Base-by-base conservation (phyloP, 92 coral and sea anemone species). In the Blastomussa wellsi region DNA sequence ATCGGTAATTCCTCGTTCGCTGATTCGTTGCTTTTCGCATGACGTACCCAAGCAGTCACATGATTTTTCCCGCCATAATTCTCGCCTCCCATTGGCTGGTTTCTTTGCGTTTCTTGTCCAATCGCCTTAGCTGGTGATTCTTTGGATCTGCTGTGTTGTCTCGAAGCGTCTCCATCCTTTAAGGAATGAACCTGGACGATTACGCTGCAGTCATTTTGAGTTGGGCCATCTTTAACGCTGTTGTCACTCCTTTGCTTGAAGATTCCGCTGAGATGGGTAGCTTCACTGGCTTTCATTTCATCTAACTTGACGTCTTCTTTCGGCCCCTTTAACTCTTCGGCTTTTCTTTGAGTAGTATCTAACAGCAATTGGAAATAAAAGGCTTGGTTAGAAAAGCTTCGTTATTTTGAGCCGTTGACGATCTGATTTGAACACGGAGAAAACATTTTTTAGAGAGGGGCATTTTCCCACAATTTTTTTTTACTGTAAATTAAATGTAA, bases 1-100 rank as follows among this genome's bases (percentile, higher is more conserved):
- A 80, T 77, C 69, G 74, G 59, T 11, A 74, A 77, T n/a, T 84
- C 80, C 42, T 73, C 83, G 68, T 79, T 82, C 38, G 49, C 36
- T 68, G 91, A 15, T 68, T 77, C 38, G 77, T 47, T 70, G 6
- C 24, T 32, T 22, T 32, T 53, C 33, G 33, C 10, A 16, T 35
- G 76, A 13, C 28, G 36, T 0, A 52, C 31, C 19, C 28, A 28
- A 39, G 55, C n/a, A 36, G 39, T 72, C 85, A 81, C 70, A 38
- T 69, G 85, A 70, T 65, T 15, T 51, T 17, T 28, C 22, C n/a
- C 52, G 17, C 38, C 29, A 36, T 33, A 31, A 32, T 29, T 20
- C 35, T 31, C n/a, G 31, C 32, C 4, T 73, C 42, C 19, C 19
- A 71, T 53, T 72, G 67, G 49, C 10, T 49, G 53, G 32, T 39